A percentile compares a stretch with the other conserved stretches of the same genome.
Evolutionary conservation across 2,797 vertebrate genomes (phyloP).

Genomic region (Chaetodon trifasciatus): DNA sequence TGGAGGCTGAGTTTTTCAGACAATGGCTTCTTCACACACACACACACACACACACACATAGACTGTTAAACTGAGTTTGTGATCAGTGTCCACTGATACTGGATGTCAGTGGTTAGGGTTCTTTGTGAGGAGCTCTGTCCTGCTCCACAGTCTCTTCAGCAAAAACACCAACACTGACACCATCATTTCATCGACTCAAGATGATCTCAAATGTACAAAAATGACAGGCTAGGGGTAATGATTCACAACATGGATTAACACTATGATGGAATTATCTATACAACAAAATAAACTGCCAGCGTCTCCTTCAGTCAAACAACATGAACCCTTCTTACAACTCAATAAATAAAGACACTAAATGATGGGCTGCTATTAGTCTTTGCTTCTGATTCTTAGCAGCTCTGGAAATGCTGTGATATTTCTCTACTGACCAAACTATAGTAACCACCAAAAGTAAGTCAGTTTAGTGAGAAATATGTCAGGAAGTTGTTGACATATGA

Average conservation of each 20-base stretch:
- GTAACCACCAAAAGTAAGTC: not conserved
- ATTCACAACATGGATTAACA: not conserved
- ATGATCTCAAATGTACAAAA: not conserved
- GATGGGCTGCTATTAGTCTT: not conserved
- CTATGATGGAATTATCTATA: not conserved
- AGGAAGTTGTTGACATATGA: not conserved
- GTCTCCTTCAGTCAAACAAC: not conserved
- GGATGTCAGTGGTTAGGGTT: not conserved
- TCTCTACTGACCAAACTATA: not conserved
- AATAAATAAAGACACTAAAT: not conserved
- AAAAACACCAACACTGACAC: slow-evolving; percentile 9
- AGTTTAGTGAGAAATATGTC: not conserved
- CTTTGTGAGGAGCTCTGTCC: not conserved
- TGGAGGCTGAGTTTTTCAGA: slow-evolving; percentile 32
- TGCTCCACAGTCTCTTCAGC: not conserved
- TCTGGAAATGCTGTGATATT: not conserved
- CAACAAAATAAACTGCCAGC: not conserved
- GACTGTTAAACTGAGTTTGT: not conserved
- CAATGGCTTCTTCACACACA: slow-evolving; percentile 1
- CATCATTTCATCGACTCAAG: not conserved
- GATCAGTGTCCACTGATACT: slow-evolving; percentile 4
- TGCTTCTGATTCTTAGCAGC: not conserved
- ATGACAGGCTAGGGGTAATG: not conserved
- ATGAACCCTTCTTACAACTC: not conserved
- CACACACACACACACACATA: not conserved